phyloP scores from a whole-genome alignment of 2,888 invertebrate species.

The Agriotes lineatus region DNA sequence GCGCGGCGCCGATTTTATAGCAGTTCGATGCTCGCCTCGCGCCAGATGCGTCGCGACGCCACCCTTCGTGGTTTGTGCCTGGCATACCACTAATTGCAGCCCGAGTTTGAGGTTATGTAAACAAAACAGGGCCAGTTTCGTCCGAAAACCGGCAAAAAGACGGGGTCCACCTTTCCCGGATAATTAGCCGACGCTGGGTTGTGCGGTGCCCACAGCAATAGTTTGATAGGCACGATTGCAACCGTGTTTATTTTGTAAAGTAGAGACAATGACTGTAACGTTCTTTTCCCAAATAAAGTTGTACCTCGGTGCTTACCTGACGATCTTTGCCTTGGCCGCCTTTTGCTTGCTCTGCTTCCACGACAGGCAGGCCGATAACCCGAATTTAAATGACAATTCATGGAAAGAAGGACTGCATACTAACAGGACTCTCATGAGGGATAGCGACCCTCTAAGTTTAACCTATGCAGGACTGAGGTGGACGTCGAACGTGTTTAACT shows the following conservation, averaged over 20 bases:
- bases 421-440: conserved; percentile 37
- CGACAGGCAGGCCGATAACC: conserved; percentile 23
- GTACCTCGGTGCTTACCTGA: conserved; percentile 29
- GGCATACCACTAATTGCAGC: conserved; percentile 24
- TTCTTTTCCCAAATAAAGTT: conserved; percentile 25
- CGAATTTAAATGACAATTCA: conserved; percentile 39
- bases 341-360: conserved; percentile 29
- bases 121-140: conserved; percentile 10
- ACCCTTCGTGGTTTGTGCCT: conserved; percentile 33
- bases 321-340: conserved; percentile 21
- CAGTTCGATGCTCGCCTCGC: conserved; percentile 33
- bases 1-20: conserved; percentile 23
- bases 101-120: conserved; percentile 34
- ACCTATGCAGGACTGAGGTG: conserved; percentile 34
- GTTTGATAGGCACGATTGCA: too few relatives aligned
- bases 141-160: neutral
- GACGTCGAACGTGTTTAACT: conserved; percentile 36
- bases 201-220: too few relatives aligned
- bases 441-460: conserved; percentile 37
- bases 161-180: too few relatives aligned
- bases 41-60: conserved; percentile 42
- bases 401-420: conserved; percentile 40
- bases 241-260: too few relatives aligned
- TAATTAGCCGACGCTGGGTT: too few relatives aligned
- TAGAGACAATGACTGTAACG: conserved; percentile 27